These are phyloP conservation scores for Myzus persicae DNA, from an alignment of 1,140 invertebrate genomes.

Conservation along the genomic window DNA sequence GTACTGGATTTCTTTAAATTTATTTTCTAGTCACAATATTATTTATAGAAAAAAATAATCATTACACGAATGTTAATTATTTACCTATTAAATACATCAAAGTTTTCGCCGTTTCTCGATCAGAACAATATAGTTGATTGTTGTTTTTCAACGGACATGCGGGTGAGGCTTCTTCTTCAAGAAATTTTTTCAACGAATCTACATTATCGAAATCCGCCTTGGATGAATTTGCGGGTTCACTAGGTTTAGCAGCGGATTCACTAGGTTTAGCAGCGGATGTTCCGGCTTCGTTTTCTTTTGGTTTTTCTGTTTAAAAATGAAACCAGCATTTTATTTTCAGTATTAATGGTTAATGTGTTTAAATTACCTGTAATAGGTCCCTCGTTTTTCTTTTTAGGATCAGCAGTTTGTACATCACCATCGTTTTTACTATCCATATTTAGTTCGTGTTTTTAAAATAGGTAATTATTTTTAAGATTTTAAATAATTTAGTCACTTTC, in stretches of 20 bases:
- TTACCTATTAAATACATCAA: constrained; percentile 25
- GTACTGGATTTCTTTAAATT: too few relatives aligned
- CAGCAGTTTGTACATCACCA: neutral
- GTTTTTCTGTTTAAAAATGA: neutral
- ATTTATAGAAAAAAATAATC: too few relatives aligned
- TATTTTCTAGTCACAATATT: too few relatives aligned
- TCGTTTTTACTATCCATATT: neutral
- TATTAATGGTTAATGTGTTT: neutral
- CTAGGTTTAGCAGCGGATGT: too few relatives aligned
- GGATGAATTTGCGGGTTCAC: neutral
- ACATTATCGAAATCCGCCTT: neutral
- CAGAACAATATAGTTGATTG: neutral
- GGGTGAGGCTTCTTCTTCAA: neutral
- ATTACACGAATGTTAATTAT: neutral
- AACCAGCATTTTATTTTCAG: neutral
- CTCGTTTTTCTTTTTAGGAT: neutral
- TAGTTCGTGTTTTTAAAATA: neutral
- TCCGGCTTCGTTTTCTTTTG: neutral
- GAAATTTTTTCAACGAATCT: neutral
- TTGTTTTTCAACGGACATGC: neutral
- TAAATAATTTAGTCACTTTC: neutral
- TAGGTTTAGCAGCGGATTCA: neutral
- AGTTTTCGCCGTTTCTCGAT: neutral
- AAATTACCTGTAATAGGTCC: neutral
- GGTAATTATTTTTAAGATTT: neutral